A percentile compares a stretch with the other conserved stretches of the same genome.
Evolutionary conservation across 2,113 vertebrate species (phyloP).

Genomic region (Symphodus melops): DNA sequence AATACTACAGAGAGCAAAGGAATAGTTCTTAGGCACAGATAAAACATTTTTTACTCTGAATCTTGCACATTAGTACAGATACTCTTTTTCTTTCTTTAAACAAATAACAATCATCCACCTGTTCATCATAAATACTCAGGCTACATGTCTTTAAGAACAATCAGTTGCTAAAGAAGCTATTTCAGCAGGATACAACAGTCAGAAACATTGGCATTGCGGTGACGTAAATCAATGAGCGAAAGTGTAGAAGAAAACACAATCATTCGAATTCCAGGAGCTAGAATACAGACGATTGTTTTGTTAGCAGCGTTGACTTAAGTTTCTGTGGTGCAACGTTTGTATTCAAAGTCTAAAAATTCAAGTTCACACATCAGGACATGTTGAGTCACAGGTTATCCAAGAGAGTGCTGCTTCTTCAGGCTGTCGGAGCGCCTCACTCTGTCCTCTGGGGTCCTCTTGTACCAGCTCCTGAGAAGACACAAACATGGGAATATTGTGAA

Average conservation of each 20-base stretch:
- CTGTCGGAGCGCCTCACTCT: conserved; percentile 73
- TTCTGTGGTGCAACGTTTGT: conserved; percentile 31
- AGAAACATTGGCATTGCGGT: conserved; percentile 16
- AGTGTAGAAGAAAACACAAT: conserved; percentile 42
- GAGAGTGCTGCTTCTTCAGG: conserved; percentile 83
- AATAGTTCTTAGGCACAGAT: conserved; percentile 59
- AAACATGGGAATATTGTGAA: neutral
- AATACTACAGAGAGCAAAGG: conserved; percentile 38
- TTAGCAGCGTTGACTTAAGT: conserved; percentile 50
- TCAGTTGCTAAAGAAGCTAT: conserved; percentile 6
- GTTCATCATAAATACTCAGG: neutral
- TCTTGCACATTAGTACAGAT: conserved; percentile 18
- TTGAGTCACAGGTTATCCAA: conserved; percentile 64
- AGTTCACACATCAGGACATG: conserved; percentile 33
- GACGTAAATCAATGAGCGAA: neutral
- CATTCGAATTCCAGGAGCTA: conserved; percentile 21
- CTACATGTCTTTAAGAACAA: conserved; percentile 17
- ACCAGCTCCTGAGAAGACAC: conserved; percentile 77
- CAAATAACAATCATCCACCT: no score
- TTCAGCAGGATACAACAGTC: conserved; percentile 11
- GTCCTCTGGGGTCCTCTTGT: conserved; percentile 80
- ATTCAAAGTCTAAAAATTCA: conserved; percentile 48
- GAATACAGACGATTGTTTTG: conserved; percentile 5
- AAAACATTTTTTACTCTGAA: neutral
- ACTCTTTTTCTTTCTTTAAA: neutral